A percentile compares a stretch with the other conserved stretches of the same genome.
Conservation (phyloP, 2,797 vertebrate species). For the Cuniculus paca region DNA sequence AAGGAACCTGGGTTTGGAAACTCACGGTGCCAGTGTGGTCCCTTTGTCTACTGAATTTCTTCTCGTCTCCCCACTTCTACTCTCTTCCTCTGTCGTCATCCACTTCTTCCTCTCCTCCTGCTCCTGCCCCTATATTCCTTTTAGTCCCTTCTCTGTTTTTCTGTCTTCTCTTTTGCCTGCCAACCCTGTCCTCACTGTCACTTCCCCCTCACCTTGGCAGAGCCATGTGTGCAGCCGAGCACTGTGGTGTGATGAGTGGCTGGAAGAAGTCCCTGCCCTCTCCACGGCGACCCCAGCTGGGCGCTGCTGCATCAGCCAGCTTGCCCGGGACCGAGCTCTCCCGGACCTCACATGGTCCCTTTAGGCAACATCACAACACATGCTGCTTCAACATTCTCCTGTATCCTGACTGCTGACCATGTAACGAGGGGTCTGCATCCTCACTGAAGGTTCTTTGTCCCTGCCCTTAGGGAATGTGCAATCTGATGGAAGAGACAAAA, state of each 20-base stretch:
- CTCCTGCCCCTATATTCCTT: neutral
- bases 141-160: neutral
- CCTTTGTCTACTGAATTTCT: neutral
- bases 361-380: neutral
- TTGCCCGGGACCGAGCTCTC: neutral
- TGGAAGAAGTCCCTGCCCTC: neutral
- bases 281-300: neutral
- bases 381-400: neutral
- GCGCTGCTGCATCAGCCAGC: no score
- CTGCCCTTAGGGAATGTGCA: neutral
- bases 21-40: accelerated
- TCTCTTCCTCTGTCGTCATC: neutral
- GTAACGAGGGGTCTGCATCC: neutral
- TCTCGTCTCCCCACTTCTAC: no score
- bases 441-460: neutral
- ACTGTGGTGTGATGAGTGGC: accelerated
- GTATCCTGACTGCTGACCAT: no score
- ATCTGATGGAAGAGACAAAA: neutral
- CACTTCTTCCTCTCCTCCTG: neutral
- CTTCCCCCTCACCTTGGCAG: neutral
- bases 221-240: neutral
- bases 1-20: neutral
- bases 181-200: neutral
- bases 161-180: neutral
- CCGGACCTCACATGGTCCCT: neutral